Base-by-base conservation (phyloP, 2,888 invertebrate genomes). In the Papilio elwesi region DNA sequence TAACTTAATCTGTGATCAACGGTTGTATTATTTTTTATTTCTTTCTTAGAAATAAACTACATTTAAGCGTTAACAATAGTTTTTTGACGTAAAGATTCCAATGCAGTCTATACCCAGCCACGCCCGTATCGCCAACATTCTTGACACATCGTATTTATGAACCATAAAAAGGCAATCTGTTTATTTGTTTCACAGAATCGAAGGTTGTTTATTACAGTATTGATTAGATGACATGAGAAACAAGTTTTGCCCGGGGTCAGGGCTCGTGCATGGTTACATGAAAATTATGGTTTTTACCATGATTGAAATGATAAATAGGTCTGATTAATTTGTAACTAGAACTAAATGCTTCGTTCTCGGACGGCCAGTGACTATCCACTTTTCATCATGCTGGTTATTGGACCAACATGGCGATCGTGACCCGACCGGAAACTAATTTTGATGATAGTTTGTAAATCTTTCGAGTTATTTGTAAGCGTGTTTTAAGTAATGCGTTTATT, bases 141-240 rank as follows among this genome's bases (percentile, higher is more conserved):
- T 36, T 36, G 57, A 36, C 12, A 57, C 26, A 57, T 36, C 12
- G 11, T 36, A 57, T 57, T 26, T 36, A 57, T 57, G 13, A 36
- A 57, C 57, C 36, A n/a, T 51, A 51, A 59, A 38, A 59, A 59
- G 7, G n/a, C 38, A 38, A 36, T 57, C 13, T 38, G n/a, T 57
- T 59, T 59, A 38, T 59, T 8, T 9, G 38, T 59, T 59, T 59
- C 38, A 38, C 59, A n/a, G 38, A 59, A 38, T 59, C 38, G 16
- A 38, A 59, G 59, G 38, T 59, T 59, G n/a, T 38, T 38, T 26
- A 10, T 55, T 26, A 55, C 16, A 6, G 11, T 55, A 55, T 55
- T 16, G 16, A 12, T 55, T 55, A 26, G 26, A 26, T 2, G 11
- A 57, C 36, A 12, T 12, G 57, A 57, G 0, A 57, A 53, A 57